These are phyloP conservation scores for Archips crataeganus DNA, from an alignment of 2,888 invertebrate species.

Conservation along the genomic window DNA sequence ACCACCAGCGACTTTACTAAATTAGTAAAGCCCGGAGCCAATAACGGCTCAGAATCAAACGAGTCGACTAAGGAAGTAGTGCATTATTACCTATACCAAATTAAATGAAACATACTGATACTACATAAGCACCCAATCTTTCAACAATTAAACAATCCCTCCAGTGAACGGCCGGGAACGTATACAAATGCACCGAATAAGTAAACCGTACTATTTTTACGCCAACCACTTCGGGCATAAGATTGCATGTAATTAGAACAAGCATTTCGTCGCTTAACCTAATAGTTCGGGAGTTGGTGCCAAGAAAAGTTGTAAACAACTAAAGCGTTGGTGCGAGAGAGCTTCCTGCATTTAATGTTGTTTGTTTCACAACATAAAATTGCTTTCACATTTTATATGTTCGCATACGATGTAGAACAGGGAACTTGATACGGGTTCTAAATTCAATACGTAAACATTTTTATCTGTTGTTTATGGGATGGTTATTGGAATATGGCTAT, in stretches of 20 bases:
- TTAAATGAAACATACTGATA: slow-evolving; percentile 24
- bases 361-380: slow-evolving; percentile 60
- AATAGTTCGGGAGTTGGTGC: slow-evolving; percentile 65
- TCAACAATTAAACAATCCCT: no score
- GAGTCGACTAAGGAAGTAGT: slow-evolving; percentile 8
- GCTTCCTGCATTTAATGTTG: slow-evolving; percentile 66
- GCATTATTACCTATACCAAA: background rate
- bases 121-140: slow-evolving; percentile 12
- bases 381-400: slow-evolving; percentile 62
- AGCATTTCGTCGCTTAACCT: slow-evolving; percentile 71
- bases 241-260: slow-evolving; percentile 70
- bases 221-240: slow-evolving; percentile 56
- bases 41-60: background rate
- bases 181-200: slow-evolving; percentile 64
- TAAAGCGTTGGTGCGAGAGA: slow-evolving; percentile 52
- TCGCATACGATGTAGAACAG: slow-evolving; percentile 59
- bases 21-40: background rate
- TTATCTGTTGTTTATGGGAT: slow-evolving; percentile 24
- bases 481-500: background rate
- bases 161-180: slow-evolving; percentile 59
- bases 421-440: slow-evolving; percentile 43
- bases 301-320: slow-evolving; percentile 71
- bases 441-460: slow-evolving; percentile 25
- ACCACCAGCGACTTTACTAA: background rate
- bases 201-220: slow-evolving; percentile 61